These are phyloP conservation scores for Littorina saxatilis DNA, from an alignment of 1,140 invertebrate species.

Conservation along the genomic window DNA sequence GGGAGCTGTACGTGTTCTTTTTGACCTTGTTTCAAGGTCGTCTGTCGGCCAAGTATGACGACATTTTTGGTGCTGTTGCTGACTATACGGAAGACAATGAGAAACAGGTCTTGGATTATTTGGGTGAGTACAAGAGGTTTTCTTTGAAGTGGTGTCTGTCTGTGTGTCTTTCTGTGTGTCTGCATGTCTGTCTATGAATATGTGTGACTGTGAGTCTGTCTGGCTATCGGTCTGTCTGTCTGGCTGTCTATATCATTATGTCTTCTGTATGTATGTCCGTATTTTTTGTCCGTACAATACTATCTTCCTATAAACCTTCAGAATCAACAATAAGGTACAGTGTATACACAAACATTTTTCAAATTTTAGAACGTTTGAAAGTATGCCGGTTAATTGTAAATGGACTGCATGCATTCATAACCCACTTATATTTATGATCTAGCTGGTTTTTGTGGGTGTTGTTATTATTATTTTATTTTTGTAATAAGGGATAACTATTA, in stretches of 20 bases:
- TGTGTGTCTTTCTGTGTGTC: neutral
- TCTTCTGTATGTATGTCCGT: neutral
- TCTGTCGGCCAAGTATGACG: slow-evolving; percentile 73
- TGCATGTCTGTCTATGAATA: neutral
- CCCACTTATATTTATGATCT: too few relatives aligned
- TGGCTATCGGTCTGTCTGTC: neutral
- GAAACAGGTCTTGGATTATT: slow-evolving; percentile 58
- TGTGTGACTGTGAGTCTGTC: neutral
- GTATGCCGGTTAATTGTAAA: too few relatives aligned
- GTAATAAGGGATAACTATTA: too few relatives aligned
- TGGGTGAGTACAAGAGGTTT: slow-evolving; percentile 57
- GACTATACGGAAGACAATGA: slow-evolving; percentile 61
- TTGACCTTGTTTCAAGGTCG: slow-evolving; percentile 67
- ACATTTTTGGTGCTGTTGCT: slow-evolving; percentile 71
- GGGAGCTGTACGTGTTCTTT: slow-evolving; percentile 70
- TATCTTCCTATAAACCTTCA: too few relatives aligned
- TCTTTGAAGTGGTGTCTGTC: neutral
- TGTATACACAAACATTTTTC: too few relatives aligned
- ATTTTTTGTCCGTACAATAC: neutral
- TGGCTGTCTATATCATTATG: neutral
- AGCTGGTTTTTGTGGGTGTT: too few relatives aligned
- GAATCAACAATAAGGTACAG: too few relatives aligned
- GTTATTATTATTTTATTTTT: too few relatives aligned
- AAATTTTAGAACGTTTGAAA: too few relatives aligned
- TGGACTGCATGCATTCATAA: neutral